These are phyloP conservation scores for Luidia sarsii DNA, from an alignment of 53 echinoderm and acorn worm species.

Conservation along the genomic window DNA sequence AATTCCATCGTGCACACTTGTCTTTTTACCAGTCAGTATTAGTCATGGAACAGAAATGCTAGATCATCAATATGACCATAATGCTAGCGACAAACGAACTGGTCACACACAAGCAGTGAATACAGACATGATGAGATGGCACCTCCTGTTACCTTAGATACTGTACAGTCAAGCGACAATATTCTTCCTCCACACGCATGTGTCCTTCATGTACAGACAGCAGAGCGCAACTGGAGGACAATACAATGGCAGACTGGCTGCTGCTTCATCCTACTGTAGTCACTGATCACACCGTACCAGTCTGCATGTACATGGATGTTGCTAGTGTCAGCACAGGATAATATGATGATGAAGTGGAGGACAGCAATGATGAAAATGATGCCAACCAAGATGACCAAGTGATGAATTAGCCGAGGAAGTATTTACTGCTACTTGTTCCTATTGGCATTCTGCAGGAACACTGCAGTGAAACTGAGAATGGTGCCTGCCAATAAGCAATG, in stretches of 20 bases:
- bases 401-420: slow-evolving; percentile 1
- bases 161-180: no score
- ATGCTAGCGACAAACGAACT: background rate
- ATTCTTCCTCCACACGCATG: no score
- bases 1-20: slow-evolving; percentile 46
- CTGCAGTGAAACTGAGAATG: slow-evolving; percentile 43
- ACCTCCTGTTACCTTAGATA: background rate
- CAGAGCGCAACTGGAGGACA: slow-evolving; percentile 6
- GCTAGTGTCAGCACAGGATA: no score
- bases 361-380: no score
- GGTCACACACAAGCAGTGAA: background rate
- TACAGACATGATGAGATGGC: slow-evolving; percentile 15
- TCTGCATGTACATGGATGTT: no score
- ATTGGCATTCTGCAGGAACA: slow-evolving; percentile 41
- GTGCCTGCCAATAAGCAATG: slow-evolving; percentile 33
- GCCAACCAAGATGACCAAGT: no score
- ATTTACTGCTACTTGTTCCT: slow-evolving; percentile 28
- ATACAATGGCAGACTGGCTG: no score
- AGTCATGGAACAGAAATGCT: slow-evolving; percentile 2
- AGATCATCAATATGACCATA: background rate
- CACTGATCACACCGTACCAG: no score
- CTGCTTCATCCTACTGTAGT: no score
- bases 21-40: slow-evolving; percentile 23
- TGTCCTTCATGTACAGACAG: background rate
- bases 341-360: slow-evolving; percentile 13